Evolutionary conservation across 2,888 invertebrate species (phyloP), one percentile per base, ranked within the genome.

Genomic region (Gerosis bhagava): DNA sequence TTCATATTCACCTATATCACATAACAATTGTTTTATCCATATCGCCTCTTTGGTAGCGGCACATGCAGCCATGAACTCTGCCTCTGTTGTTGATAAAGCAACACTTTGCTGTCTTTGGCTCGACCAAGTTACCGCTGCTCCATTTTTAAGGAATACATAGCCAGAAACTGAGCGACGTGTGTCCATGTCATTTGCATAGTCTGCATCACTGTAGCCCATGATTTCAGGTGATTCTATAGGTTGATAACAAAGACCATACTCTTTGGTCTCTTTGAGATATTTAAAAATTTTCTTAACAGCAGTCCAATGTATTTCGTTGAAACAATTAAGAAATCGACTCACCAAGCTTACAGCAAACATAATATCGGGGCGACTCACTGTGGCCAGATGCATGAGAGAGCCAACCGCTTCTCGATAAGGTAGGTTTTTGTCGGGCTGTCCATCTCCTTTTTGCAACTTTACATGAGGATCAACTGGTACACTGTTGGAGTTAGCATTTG

Each of bases 281-380:
- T 37, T 49, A 5, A 52, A 37, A 25, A 54, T 49, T 22, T 37
- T 50, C 39, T 46, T 56, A 1, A 56, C 49, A 19, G 25, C 56
- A 43, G 41, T 43, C 52, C 50, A 52, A 10, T 32, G 32, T 4
- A n/a, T 16, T 7, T 15, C 15, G n/a, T 32, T 32, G 10, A 16
- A 15, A 37, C 28, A 39, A 37, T 53, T 35, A 0, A 53, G 15
- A 44, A 17, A 59, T 34, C 49, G 26, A 51, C 56, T 57, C 16
- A 57, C 53, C 24, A 7, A 8, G 24, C 24, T 24, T 24, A 24
- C 24, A 24, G 24, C 24, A 8, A 24, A 24, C 5, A 8, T 32
- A 29, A 43, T 31, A 8, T 24, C 24, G 5, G 24, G 24, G 5
- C 24, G 5, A 8, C 24, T 24, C 3, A 24, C 24, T 3, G 8